Base-by-base conservation (phyloP, 2,888 invertebrate species). In the Schizaphis graminum region DNA sequence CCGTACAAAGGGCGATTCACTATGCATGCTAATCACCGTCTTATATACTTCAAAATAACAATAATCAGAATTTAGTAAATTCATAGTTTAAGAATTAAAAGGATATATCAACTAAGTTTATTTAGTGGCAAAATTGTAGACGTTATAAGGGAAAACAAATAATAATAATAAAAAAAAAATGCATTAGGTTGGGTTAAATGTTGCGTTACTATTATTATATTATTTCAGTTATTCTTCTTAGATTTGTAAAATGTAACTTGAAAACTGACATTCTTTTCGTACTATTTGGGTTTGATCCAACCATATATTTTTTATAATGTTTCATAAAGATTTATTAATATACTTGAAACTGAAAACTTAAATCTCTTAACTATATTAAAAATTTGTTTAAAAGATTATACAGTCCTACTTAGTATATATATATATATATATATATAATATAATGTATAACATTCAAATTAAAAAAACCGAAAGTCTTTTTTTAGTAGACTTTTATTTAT, bases 281-380 rank as follows among this genome's bases (percentile, higher is more conserved):
- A 77, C 35, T 35, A 35, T 77, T 77, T 77, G 77, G 77, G 35
- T 8, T 77, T 21, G 77, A 77, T 77, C 77, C 77, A 77, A 77
- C 35, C 21, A 67, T 26, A 5, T 77, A 35, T 77, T 77, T 77
- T 77, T 77, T 77, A 35, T 35, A 35, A 8, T 77, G 35, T 77
- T 77, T 77, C 11, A 88, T 53, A 35, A 56, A 53, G 24, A 53
- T 88, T 53, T 88, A 88, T 88, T 88, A 56, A 53, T 89, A n/a
- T 56, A 89, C 41, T 89, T 56, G 53, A 87, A 87, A 87, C 28
- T 87, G 35, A 35, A 41, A 77, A 35, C 77, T 77, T 77, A 35
- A 77, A 35, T 77, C 8, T 77, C 21, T 77, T 35, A 77, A 77
- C 35, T 77, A 35, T 41, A 77, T 35, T 21, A 77, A 77, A 77